phyloP scores from a whole-genome alignment of 2,797 vertebrate species.

The Phalloptychus januarius region DNA sequence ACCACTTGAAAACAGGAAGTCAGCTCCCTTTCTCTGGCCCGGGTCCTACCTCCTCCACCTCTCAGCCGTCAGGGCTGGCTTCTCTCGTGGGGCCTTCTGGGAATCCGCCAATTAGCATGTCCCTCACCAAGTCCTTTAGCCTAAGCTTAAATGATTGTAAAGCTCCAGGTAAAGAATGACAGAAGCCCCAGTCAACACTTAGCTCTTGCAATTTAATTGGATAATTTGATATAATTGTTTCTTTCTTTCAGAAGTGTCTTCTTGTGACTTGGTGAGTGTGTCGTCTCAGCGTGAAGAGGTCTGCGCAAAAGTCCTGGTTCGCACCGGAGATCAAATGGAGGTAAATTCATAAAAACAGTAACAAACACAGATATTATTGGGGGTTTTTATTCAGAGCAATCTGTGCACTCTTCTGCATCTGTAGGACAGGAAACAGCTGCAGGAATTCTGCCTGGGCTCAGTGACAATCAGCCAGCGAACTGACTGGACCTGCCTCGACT shows the following conservation, averaged over 20 bases:
- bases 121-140: conserved; percentile 90
- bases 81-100: conserved; percentile 85
- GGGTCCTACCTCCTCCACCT: conserved; percentile 75
- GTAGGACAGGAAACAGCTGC: conserved; percentile 90
- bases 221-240: not conserved
- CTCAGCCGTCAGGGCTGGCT: conserved; percentile 75
- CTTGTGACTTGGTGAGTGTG: conserved; percentile 81
- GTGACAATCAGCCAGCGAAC: conserved; percentile 83
- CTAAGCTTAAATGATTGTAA: conserved; percentile 84
- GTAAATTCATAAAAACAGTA: conserved; percentile 65
- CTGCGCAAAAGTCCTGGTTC: conserved; percentile 84
- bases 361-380: not conserved
- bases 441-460: conserved; percentile 91
- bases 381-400: not conserved
- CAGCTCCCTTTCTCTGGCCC: conserved; percentile 59
- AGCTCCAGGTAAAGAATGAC: conserved; percentile 82
- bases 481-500: conserved; percentile 91
- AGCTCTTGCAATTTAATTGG: not conserved
- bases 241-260: conserved; percentile 80
- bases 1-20: conserved; percentile 90
- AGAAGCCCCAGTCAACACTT: not conserved
- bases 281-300: conserved; percentile 83
- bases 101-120: conserved; percentile 86
- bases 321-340: conserved; percentile 86
- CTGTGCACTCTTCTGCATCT: not conserved